Percentiles rank a stretch among this genome's conserved stretches.
phyloP scores from a whole-genome alignment of 2,797 vertebrate genomes.

The Tympanoctomys barrerae region DNA sequence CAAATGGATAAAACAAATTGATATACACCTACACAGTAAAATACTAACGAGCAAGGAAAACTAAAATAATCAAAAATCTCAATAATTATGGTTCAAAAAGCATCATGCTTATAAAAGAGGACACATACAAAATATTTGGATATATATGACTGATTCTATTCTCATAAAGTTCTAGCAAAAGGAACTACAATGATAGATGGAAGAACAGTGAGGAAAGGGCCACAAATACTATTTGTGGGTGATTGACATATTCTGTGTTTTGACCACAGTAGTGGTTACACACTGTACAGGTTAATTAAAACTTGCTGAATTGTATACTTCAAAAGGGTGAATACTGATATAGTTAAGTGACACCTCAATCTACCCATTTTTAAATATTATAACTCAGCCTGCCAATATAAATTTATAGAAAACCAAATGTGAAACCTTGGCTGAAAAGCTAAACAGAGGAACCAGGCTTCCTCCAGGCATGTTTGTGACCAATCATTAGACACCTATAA shows the following conservation, averaged over 20 bases:
- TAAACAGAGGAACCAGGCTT: neutral
- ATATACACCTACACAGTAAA: neutral
- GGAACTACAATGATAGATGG: neutral
- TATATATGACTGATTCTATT: neutral
- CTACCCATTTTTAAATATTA: neutral
- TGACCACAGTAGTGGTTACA: neutral
- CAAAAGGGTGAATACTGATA: neutral
- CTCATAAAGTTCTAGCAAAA: slow-evolving; percentile 11
- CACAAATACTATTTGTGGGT: neutral
- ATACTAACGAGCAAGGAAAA: slow-evolving; percentile 15
- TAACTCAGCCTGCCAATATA: neutral
- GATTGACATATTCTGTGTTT: neutral
- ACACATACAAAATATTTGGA: neutral
- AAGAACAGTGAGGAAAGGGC: neutral
- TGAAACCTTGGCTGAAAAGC: neutral
- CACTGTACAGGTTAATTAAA: neutral
- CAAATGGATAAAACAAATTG: neutral
- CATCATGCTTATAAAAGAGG: neutral
- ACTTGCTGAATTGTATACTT: neutral
- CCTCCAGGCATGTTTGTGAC: neutral
- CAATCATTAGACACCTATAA: neutral
- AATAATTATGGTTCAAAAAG: neutral
- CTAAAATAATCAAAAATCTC: neutral
- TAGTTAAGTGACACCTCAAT: neutral
- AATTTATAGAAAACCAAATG: neutral